These are phyloP conservation scores for Leptopilina myrica DNA, from an alignment of 2,888 invertebrate genomes.

Conservation along the genomic window DNA sequence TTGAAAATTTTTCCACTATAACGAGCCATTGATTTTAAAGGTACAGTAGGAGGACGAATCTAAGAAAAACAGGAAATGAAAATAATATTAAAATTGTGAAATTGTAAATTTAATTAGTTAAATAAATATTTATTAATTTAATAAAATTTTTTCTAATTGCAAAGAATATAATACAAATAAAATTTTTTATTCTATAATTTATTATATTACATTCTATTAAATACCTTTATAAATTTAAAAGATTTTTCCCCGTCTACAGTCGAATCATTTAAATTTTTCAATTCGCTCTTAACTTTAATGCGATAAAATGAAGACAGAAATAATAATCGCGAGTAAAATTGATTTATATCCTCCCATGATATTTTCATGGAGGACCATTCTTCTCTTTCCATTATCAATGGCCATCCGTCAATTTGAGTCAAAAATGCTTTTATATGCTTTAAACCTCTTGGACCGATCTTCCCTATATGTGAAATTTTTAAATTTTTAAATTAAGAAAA, in stretches of 20 bases:
- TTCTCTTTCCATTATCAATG: slow-evolving; percentile 61
- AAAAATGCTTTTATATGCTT: slow-evolving; percentile 58
- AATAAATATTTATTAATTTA: too few species aligned
- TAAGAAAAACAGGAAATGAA: not conserved
- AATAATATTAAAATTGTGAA: not conserved
- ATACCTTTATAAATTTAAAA: not conserved
- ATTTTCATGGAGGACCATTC: slow-evolving; percentile 60
- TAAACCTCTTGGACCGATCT: slow-evolving; percentile 47
- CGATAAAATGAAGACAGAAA: not conserved
- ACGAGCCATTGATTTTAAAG: not conserved
- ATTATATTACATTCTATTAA: not conserved
- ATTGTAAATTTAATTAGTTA: not conserved
- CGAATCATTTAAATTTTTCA: not conserved
- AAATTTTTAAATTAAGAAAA: too few species aligned
- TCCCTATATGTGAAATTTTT: too few species aligned
- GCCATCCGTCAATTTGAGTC: slow-evolving; percentile 63
- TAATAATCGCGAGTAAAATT: slow-evolving; percentile 53
- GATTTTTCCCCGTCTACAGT: too few species aligned
- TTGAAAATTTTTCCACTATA: slow-evolving; percentile 3
- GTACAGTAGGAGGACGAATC: not conserved
- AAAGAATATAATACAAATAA: too few species aligned
- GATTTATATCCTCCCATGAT: slow-evolving; percentile 61
- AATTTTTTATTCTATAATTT: not conserved
- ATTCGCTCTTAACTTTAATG: not conserved
- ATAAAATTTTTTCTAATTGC: not conserved